Evolutionary conservation across 2,888 invertebrate genomes (phyloP).

Genomic region (Resseliella maxima): DNA sequence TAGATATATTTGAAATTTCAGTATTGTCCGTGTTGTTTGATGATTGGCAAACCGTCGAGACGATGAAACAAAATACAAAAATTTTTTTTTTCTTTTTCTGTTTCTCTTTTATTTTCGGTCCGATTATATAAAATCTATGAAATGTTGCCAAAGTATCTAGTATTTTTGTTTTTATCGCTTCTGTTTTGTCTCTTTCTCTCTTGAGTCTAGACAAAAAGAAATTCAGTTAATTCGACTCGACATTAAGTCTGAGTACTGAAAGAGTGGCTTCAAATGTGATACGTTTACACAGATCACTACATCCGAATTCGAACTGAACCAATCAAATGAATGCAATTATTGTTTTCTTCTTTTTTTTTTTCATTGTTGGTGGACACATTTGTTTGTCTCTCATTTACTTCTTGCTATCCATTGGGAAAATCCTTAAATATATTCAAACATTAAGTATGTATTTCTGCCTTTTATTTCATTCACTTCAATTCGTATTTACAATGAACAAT

Average conservation of each 20-base stretch:
- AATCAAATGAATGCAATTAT: too few species aligned
- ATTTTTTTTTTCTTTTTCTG: not conserved
- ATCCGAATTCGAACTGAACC: not conserved
- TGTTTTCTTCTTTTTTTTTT: not conserved
- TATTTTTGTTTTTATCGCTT: too few species aligned
- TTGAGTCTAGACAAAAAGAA: constrained; percentile 43
- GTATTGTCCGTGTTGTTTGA: not conserved
- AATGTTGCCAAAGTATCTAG: not conserved
- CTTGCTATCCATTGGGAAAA: constrained; percentile 35
- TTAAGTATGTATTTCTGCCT: too few species aligned
- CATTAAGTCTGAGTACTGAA: constrained; percentile 1
- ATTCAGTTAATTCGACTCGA: constrained; percentile 12
- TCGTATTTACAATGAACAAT: not conserved
- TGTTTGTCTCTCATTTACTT: constrained; percentile 5
- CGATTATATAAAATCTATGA: not conserved
- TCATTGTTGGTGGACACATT: not conserved
- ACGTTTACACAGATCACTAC: not conserved
- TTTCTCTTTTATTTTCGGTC: too few species aligned
- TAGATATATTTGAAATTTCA: not conserved
- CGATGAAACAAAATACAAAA: not conserved
- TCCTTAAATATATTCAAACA: not conserved
- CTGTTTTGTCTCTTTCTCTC: too few species aligned
- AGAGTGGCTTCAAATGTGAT: not conserved
- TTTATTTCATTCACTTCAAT: too few species aligned
- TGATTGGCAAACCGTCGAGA: not conserved